Conservation (phyloP, 2,797 vertebrate species). For the Sternotherus odoratus region DNA sequence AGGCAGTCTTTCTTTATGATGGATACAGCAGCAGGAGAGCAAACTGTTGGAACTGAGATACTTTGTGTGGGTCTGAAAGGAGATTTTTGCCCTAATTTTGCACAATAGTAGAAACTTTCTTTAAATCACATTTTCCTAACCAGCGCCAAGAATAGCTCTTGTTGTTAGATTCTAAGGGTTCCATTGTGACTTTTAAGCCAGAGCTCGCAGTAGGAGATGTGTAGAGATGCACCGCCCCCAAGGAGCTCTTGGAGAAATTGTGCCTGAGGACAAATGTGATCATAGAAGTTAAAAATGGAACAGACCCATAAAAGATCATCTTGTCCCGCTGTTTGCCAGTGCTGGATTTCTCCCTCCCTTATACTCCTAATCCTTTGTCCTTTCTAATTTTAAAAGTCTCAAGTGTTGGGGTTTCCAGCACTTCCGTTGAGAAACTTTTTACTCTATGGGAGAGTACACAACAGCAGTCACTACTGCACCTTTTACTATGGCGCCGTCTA, state of each 20-base stretch:
- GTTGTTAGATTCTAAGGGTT: constrained; percentile 79
- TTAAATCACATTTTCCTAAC: constrained; percentile 82
- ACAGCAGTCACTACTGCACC: constrained; percentile 64
- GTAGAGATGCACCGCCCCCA: constrained; percentile 65
- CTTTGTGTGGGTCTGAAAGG: constrained; percentile 80
- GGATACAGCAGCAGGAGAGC: constrained; percentile 79
- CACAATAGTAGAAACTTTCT: constrained; percentile 79
- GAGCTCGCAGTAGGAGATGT: constrained; percentile 75
- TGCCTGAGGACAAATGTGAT: constrained; percentile 72
- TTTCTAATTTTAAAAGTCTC: constrained; percentile 66
- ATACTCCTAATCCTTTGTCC: constrained; percentile 73
- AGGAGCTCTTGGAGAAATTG: constrained; percentile 75
- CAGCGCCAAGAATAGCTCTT: constrained; percentile 77
- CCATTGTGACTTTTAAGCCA: constrained; percentile 79
- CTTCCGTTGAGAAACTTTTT: constrained; percentile 70
- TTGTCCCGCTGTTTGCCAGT: constrained; percentile 59
- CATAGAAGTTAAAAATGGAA: constrained; percentile 74
- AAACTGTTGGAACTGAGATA: constrained; percentile 79
- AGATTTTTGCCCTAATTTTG: constrained; percentile 81
- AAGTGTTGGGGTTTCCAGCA: constrained; percentile 72
- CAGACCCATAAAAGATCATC: constrained; percentile 66
- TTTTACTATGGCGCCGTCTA: constrained; percentile 61
- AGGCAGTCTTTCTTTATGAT: constrained; percentile 75
- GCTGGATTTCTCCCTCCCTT: constrained; percentile 74
- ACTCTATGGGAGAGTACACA: constrained; percentile 58